Base-by-base conservation (phyloP, 2,888 invertebrate species). In the Caradrina clavipalpis region DNA sequence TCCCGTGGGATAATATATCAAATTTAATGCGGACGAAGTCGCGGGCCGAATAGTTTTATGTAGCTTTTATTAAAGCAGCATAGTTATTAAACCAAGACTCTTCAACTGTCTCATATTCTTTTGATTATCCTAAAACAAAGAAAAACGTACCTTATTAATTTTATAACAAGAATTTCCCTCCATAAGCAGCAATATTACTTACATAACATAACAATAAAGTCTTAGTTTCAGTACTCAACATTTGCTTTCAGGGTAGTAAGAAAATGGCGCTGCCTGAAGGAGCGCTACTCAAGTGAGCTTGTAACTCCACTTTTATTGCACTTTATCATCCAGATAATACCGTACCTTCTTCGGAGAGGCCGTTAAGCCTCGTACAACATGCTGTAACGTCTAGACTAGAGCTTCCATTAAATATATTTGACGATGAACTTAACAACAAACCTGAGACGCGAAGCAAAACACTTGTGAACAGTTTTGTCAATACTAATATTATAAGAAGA, bases 291-390 rank as follows among this genome's bases (percentile, higher is more conserved):
- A 50, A 49, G 39, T 31, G 47, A 57, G 59, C 74, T 60, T 77
- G 74, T 77, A 77, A 75, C 72, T 75, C 57, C 54, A 1, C 35
- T 76, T 76, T 77, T 80, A 80, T 79, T 76, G 73, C 69, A 61
- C 65, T 77, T 64, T 79, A 60, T 81, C 77, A 76, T 69, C 63
- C 26, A 66, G 68, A 73, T 77, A 80, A 73, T 76, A 73, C 64
- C 77, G 69, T 64, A 58, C 45, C 22, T 56, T 60, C 62, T 63
- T 21, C 60, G 19, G 47, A 17, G 54, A 72, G 51, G 63, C 64
- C 22, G 63, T 79, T 76, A 80, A 69, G 69, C 69, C 53, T 69
- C 55, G 51, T 63, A 53, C 56, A 74, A 74, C 59, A 77, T 59
- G 70, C 19, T 69, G n/a, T 59, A 50, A 69, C 49, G 42, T 42